A percentile compares a stretch with the other conserved stretches of the same genome.
Evolutionary conservation across 1,140 invertebrate species (phyloP).

Genomic region (Pachypeltis micranthus): DNA sequence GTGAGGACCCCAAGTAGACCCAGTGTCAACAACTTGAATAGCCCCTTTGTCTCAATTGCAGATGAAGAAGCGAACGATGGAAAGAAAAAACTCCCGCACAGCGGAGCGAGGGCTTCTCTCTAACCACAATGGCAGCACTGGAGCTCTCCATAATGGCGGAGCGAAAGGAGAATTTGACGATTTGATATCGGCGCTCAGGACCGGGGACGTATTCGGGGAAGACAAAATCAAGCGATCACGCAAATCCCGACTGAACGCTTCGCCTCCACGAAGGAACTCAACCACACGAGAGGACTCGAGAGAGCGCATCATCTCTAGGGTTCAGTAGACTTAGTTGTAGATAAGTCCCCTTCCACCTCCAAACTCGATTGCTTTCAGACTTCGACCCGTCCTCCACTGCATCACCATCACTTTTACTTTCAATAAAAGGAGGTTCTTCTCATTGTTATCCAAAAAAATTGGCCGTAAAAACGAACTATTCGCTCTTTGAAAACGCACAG

Average conservation of each 20-base stretch:
- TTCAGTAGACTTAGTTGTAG: background rate
- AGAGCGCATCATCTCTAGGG: constrained; percentile 37
- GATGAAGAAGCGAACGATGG: constrained; percentile 75
- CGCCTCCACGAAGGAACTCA: constrained; percentile 46
- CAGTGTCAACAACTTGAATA: no score
- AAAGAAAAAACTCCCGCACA: constrained; percentile 54
- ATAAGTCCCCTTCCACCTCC: background rate
- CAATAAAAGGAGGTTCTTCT: no score
- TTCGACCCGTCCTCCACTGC: no score
- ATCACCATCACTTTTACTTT: no score
- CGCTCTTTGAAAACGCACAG: no score
- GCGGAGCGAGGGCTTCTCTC: constrained; percentile 35
- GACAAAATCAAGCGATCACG: constrained; percentile 81
- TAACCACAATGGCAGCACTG: constrained; percentile 36
- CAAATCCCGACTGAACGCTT: constrained; percentile 47
- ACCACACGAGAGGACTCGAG: constrained; percentile 55
- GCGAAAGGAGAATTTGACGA: constrained; percentile 92
- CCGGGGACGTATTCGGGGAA: constrained; percentile 94
- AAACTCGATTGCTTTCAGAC: no score
- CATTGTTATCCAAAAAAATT: no score
- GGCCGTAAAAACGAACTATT: no score
- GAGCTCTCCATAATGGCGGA: constrained; percentile 33
- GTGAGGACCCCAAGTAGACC: no score
- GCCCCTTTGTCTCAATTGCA: no score
- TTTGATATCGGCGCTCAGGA: constrained; percentile 86